phyloP scores from a whole-genome alignment of 2,888 invertebrate species.

The Cybosia mesomella region DNA sequence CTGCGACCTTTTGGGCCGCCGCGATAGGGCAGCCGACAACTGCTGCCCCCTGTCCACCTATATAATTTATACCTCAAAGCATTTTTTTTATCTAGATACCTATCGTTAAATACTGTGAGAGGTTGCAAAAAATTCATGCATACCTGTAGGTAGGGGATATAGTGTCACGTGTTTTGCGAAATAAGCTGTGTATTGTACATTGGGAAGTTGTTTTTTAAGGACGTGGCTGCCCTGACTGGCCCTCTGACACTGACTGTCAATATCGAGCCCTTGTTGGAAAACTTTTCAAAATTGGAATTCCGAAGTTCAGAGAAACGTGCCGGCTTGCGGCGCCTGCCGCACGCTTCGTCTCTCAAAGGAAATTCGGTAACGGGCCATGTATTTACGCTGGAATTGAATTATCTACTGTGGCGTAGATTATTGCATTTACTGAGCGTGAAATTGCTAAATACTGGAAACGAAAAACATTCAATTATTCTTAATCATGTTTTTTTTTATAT shows the following conservation, averaged over 20 bases:
- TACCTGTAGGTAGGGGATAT: slow-evolving; percentile 13
- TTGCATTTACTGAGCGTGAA: slow-evolving; percentile 81
- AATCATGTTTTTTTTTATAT: slow-evolving; percentile 41
- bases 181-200: slow-evolving; percentile 42
- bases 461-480: slow-evolving; percentile 59
- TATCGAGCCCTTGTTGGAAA: slow-evolving; percentile 82
- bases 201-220: slow-evolving; percentile 60
- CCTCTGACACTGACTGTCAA: slow-evolving; percentile 83
- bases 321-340: slow-evolving; percentile 75
- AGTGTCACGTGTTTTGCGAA: slow-evolving; percentile 34
- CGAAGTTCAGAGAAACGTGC: slow-evolving; percentile 83
- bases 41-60: no score
- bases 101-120: background rate
- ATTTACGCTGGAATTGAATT: slow-evolving; percentile 83
- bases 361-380: slow-evolving; percentile 82
- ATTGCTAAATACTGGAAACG: slow-evolving; percentile 72
- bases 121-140: background rate
- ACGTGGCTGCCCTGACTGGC: slow-evolving; percentile 67
- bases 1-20: no score
- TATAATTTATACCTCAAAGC: no score
- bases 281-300: slow-evolving; percentile 87
- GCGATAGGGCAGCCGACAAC: no score
- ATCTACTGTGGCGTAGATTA: slow-evolving; percentile 79
- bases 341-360: slow-evolving; percentile 85
- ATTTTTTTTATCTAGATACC: no score